phyloP scores from a whole-genome alignment of 2,888 invertebrate species.

The Drosophila parthenogenetica region DNA sequence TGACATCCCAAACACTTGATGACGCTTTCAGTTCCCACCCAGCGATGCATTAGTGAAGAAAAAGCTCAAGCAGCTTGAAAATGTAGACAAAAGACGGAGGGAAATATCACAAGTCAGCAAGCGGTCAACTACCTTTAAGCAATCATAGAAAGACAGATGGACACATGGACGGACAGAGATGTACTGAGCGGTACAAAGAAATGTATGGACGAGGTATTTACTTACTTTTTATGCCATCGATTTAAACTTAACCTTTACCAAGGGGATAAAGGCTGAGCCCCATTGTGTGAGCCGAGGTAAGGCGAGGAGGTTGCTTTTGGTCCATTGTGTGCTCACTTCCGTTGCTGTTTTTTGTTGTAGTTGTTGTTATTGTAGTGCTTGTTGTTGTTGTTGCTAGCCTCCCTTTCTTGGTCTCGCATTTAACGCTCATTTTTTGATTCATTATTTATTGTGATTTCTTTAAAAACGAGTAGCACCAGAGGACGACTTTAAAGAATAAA shows the following conservation, averaged over 20 bases:
- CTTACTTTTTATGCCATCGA: constrained; percentile 73
- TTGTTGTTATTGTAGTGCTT: constrained; percentile 36
- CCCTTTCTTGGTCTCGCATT: constrained; percentile 51
- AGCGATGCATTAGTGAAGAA: constrained; percentile 50
- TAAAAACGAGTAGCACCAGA: constrained; percentile 65
- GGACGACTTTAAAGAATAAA: constrained; percentile 40
- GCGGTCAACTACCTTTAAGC: constrained; percentile 60
- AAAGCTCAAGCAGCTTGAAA: constrained; percentile 28
- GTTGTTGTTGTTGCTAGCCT: constrained; percentile 44
- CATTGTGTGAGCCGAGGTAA: constrained; percentile 36
- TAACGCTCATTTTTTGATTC: constrained; percentile 82
- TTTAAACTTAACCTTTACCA: constrained; percentile 70
- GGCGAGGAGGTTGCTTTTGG: constrained; percentile 47
- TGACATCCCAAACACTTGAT: constrained; percentile 40
- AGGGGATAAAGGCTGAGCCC: constrained; percentile 35
- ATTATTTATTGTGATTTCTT: constrained; percentile 81
- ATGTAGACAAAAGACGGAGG: constrained; percentile 20
- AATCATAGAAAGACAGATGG: constrained; percentile 38
- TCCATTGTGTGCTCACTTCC: constrained; percentile 74
- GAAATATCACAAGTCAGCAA: constrained; percentile 72
- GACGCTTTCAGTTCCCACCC: constrained; percentile 53
- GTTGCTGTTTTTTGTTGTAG: constrained; percentile 61
- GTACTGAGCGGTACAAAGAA: not conserved
- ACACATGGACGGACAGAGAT: constrained; percentile 17
- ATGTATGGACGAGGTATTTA: constrained; percentile 57